Evolutionary conservation across 2,113 vertebrate genomes (phyloP).

Genomic region (Indicator indicator): DNA sequence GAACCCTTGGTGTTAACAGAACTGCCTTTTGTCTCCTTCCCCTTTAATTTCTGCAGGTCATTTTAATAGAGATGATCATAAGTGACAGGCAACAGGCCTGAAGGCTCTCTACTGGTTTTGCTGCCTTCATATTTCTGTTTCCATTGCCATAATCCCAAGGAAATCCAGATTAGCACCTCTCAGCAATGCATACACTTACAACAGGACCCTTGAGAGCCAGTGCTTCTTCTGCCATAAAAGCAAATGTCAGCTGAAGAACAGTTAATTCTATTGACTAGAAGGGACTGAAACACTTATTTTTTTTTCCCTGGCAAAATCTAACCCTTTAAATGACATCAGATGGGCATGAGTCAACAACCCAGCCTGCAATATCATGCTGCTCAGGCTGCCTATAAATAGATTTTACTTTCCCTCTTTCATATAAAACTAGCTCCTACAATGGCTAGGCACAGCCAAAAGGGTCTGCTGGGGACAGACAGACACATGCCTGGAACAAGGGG

Average conservation of each 20-base stretch:
- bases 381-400: constrained; percentile 39
- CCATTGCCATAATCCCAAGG: background rate
- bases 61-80: background rate
- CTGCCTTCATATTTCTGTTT: background rate
- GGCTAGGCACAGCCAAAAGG: background rate
- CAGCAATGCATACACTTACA: background rate
- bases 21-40: background rate
- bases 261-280: constrained; percentile 11
- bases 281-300: background rate
- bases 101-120: background rate
- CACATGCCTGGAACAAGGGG: background rate
- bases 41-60: background rate
- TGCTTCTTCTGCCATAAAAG: background rate
- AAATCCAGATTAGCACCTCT: constrained; percentile 20
- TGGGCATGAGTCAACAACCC: constrained; percentile 50
- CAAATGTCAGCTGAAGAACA: background rate
- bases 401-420: background rate
- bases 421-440: background rate
- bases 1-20: background rate
- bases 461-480: background rate
- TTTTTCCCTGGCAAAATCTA: background rate
- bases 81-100: background rate
- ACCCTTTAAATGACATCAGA: constrained; percentile 40
- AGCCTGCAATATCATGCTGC: background rate
- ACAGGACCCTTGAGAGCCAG: background rate